Conservation (phyloP, 2,888 invertebrate species). For the Dasysyrphus tricinctus region DNA sequence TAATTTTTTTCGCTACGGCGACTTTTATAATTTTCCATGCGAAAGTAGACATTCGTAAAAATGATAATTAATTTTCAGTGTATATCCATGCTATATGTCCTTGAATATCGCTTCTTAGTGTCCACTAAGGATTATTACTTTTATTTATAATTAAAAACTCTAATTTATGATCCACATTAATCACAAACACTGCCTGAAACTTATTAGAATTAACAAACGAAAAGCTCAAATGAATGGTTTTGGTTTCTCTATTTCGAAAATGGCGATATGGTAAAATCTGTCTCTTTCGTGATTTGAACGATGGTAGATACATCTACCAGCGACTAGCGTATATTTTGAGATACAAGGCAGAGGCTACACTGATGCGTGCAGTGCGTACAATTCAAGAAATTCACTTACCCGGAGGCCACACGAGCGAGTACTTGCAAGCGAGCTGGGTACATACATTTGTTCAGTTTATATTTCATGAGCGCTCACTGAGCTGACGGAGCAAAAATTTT, state of each 20-base stretch:
- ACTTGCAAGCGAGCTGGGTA: no score
- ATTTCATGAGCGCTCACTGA: no score
- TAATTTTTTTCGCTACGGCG: constrained; percentile 44
- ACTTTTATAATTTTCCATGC: constrained; percentile 29
- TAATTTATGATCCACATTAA: constrained; percentile 8
- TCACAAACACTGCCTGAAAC: constrained; percentile 18
- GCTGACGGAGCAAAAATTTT: no score
- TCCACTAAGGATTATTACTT: constrained; percentile 2
- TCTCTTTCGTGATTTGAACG: constrained; percentile 42
- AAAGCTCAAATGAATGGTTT: constrained; percentile 60
- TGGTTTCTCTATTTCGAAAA: constrained; percentile 57
- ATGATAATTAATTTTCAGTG: background rate
- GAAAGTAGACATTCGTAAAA: constrained; percentile 27
- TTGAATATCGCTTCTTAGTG: background rate
- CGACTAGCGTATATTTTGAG: background rate
- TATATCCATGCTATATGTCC: background rate
- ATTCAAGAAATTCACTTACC: no score
- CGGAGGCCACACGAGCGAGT: no score
- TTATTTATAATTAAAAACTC: constrained; percentile 2
- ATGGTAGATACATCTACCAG: background rate
- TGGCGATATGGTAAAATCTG: constrained; percentile 23
- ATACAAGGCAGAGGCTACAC: background rate
- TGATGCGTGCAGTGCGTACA: no score
- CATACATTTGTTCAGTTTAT: no score
- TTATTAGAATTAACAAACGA: constrained; percentile 48